Evolutionary conservation across 2,113 vertebrate species (phyloP), one percentile per base, ranked within the genome.

Genomic region (Lepisosteus osseus): DNA sequence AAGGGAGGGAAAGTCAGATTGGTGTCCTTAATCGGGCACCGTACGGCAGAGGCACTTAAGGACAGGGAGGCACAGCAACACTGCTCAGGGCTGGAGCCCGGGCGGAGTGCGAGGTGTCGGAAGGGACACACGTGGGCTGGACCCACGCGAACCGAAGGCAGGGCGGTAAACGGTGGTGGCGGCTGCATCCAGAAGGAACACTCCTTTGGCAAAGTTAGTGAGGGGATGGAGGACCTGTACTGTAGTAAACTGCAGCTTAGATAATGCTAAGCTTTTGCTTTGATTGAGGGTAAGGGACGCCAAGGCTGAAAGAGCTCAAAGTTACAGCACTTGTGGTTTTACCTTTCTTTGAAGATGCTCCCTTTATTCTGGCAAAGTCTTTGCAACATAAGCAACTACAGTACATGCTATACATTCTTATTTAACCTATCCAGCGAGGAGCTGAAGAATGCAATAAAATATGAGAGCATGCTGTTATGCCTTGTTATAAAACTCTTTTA

Each of bases 211-310:
- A 42, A 29, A 17, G 43, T 29, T 3, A 5, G 15, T 7, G 4
- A 6, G 63, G 63, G 12, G 63, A 15, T 61, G 55, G 42, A 67
- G 55, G 51, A 5, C 40, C 4, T 51, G 47, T 9, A 51, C 47
- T 29, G 29, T 2, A 29, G 29, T 6, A 51, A 51, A 9, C 15
- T 57, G 54, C 71, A 67, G 64, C 55, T 2, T 42, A 29, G 15
- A 14, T 9, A 13, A 44, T 61, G 56, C 57, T 68, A 41, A 42
- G 54, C 59, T 70, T 51, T 13, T 47, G 9, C 42, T 63, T 67
- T 67, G 62, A 67, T 75, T 43, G 71, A 62, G 45, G 17, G 62
- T 40, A 62, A 61, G 54, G 64, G 54, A 59, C 14, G 73, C 68
- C 62, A 54, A 61, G 14, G 7, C 42, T 61, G 17, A 51, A 69